These are phyloP conservation scores for Notodonta dromedarius DNA, from an alignment of 2,888 invertebrate species.

Conservation along the genomic window DNA sequence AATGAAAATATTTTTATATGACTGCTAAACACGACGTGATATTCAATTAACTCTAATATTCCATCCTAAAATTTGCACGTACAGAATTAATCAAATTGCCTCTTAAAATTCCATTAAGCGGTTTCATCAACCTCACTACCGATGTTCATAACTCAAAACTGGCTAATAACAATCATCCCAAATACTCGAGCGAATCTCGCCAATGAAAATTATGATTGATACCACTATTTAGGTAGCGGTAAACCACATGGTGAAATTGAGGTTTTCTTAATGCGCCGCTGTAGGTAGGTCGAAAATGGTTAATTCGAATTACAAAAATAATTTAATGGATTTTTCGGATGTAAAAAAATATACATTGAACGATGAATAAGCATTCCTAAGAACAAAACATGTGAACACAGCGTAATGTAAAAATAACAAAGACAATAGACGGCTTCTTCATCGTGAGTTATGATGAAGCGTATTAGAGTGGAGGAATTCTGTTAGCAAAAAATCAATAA, in stretches of 20 bases:
- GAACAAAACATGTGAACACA: constrained; percentile 38
- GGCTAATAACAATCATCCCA: constrained; percentile 62
- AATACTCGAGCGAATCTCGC: constrained; percentile 59
- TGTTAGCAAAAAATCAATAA: constrained; percentile 44
- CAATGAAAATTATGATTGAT: constrained; percentile 70
- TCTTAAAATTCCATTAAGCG: constrained; percentile 65
- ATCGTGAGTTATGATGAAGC: constrained; percentile 42
- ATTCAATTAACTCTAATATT: constrained; percentile 27
- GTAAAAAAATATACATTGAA: constrained; percentile 36
- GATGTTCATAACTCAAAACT: constrained; percentile 47
- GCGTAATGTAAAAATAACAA: constrained; percentile 37
- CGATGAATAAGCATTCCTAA: constrained; percentile 33
- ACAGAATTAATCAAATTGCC: constrained; percentile 47
- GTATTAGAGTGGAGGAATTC: constrained; percentile 33
- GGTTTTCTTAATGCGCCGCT: constrained; percentile 48
- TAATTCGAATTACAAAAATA: constrained; percentile 47
- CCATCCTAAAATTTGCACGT: constrained; percentile 29
- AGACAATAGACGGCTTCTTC: constrained; percentile 35
- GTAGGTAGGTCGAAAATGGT: constrained; percentile 48
- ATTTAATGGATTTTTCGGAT: constrained; percentile 8
- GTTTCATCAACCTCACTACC: constrained; percentile 43
- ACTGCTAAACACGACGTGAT: constrained; percentile 7
- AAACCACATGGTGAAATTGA: constrained; percentile 55
- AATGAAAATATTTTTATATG: too few species aligned
- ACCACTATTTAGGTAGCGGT: constrained; percentile 70